These are phyloP conservation scores for Callipepla californica DNA, from an alignment of 2,113 vertebrate species.

Conservation along the genomic window DNA sequence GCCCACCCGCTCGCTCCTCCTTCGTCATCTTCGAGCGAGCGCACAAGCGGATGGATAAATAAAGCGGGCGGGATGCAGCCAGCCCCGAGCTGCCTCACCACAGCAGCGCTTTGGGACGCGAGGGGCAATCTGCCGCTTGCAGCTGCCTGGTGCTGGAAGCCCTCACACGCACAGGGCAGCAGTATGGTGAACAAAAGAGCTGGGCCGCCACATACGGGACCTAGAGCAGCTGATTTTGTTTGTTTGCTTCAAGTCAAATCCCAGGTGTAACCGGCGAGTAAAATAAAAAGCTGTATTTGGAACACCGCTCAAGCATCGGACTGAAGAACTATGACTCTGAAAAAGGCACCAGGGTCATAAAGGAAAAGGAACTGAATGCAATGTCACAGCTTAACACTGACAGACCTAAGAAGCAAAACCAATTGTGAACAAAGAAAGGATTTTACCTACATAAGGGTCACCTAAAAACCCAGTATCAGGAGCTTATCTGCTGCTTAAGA, in stretches of 20 bases:
- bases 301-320: neutral
- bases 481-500: neutral
- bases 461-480: rapidly evolving
- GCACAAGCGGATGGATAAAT: too few relatives aligned
- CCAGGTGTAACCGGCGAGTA: neutral
- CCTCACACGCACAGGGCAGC: neutral
- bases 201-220: neutral
- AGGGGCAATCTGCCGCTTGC: neutral
- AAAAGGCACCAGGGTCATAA: neutral
- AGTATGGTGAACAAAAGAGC: neutral
- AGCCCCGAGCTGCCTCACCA: neutral
- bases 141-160: too few relatives aligned
- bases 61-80: neutral
- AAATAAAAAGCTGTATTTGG: neutral
- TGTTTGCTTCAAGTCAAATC: neutral
- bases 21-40: too few relatives aligned
- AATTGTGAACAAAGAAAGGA: neutral
- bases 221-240: neutral
- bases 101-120: neutral
- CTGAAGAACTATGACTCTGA: neutral
- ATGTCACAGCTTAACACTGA: neutral
- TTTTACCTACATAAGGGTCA: neutral
- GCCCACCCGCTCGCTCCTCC: too few relatives aligned
- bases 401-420: neutral
- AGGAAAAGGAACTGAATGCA: rapidly evolving